Percentiles rank a stretch among this genome's conserved stretches.
These are phyloP conservation scores for Diploscapter pachys DNA, from an alignment of 1,140 invertebrate species.

Conservation along the genomic window DNA sequence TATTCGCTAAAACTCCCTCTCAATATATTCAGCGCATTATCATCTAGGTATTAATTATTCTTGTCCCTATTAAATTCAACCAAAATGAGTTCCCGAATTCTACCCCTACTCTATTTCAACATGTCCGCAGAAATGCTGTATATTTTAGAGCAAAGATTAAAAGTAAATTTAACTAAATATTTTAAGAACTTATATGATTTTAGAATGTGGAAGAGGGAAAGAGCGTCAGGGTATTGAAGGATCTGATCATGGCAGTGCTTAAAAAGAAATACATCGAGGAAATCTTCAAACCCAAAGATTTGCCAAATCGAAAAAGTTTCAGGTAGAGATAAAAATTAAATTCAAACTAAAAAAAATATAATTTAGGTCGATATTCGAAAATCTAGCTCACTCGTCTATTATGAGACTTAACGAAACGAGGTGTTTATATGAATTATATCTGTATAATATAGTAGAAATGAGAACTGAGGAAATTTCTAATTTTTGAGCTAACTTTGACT, in stretches of 20 bases:
- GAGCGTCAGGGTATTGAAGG: conserved; percentile 18
- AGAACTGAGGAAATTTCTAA: too few relatives aligned
- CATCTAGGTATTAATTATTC: not conserved
- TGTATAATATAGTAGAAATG: too few relatives aligned
- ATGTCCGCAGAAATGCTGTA: conserved; percentile 92
- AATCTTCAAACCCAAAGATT: conserved; percentile 10
- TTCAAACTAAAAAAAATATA: not conserved
- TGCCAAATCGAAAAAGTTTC: not conserved
- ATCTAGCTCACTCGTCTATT: conserved; percentile 82
- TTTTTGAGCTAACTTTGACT: too few relatives aligned
- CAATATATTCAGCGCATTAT: not conserved
- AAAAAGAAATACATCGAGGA: conserved; percentile 19
- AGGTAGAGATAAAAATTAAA: too few relatives aligned
- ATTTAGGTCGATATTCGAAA: conserved; percentile 66
- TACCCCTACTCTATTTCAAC: conserved; percentile 83
- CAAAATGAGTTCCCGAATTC: conserved; percentile 64
- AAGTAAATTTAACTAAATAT: not conserved
- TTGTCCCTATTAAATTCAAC: not conserved
- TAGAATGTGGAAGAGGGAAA: conserved; percentile 18
- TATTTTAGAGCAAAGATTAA: conserved; percentile 80
- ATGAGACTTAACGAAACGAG: conserved; percentile 84
- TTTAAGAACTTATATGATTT: not conserved
- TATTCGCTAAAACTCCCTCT: not conserved
- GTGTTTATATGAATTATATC: conserved; percentile 16
- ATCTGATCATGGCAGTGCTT: conserved; percentile 16